Conservation (phyloP, 2,888 invertebrate genomes). For the Octonoba sinensis region DNA sequence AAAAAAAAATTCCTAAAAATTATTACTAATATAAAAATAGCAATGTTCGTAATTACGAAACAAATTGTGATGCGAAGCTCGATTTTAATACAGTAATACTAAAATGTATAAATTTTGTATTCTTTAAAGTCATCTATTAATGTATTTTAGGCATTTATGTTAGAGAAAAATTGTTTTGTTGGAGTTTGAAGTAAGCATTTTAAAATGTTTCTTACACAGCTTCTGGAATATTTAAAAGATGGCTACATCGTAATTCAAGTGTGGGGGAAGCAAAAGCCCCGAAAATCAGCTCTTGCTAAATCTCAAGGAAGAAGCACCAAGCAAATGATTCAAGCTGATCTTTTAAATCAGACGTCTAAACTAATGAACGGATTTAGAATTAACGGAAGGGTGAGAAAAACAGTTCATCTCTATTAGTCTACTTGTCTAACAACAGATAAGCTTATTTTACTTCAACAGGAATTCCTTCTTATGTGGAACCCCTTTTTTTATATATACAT, state of each 20-base stretch:
- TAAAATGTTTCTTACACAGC: constrained; percentile 68
- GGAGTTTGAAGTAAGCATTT: no score
- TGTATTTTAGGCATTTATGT: no score
- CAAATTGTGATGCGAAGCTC: no score
- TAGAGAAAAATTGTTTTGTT: no score
- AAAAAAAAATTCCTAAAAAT: no score
- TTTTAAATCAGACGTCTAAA: constrained; percentile 67
- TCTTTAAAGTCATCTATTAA: no score
- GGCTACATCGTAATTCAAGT: constrained; percentile 73
- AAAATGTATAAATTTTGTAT: no score
- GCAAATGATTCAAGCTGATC: constrained; percentile 69
- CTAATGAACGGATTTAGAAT: constrained; percentile 69
- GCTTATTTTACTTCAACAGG: neutral
- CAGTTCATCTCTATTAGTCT: neutral
- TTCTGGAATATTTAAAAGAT: constrained; percentile 72
- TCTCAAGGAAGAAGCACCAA: constrained; percentile 68
- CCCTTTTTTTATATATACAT: no score
- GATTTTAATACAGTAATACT: no score
- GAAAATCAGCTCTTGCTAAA: constrained; percentile 66
- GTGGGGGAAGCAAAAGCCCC: constrained; percentile 74
- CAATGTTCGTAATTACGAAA: no score
- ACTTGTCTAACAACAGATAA: neutral
- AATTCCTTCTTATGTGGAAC: neutral
- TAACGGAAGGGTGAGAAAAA: constrained; percentile 67
- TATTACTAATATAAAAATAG: no score